Percentiles rank a stretch among this genome's conserved stretches.
These are phyloP conservation scores for Oryctolagus cuniculus DNA, from an alignment of 2,113 vertebrate species.

Conservation along the genomic window DNA sequence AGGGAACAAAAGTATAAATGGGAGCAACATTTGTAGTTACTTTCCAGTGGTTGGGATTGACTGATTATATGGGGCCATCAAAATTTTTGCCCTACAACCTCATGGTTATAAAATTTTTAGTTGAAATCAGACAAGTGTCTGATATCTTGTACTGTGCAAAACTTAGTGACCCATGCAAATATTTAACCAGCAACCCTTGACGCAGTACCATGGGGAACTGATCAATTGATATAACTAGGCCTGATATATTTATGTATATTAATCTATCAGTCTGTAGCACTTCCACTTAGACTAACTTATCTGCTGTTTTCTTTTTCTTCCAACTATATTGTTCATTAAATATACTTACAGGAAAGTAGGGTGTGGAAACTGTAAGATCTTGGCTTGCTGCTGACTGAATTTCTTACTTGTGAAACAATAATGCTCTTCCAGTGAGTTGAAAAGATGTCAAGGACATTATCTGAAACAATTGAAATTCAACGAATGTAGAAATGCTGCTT, in stretches of 20 bases:
- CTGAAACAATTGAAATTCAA: slow-evolving; percentile 55
- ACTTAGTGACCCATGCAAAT: background rate
- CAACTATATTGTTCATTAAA: background rate
- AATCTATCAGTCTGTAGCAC: slow-evolving; percentile 32
- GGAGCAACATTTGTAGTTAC: background rate
- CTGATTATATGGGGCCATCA: background rate
- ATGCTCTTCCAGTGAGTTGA: background rate
- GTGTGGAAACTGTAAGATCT: background rate
- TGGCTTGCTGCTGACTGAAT: slow-evolving; percentile 33
- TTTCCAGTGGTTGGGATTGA: background rate
- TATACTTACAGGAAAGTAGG: slow-evolving; percentile 51
- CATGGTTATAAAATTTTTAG: background rate
- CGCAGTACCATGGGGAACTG: background rate
- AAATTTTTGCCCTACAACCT: background rate
- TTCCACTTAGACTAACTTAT: background rate
- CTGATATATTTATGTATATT: background rate
- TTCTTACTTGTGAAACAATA: slow-evolving; percentile 34
- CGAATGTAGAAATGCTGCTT: slow-evolving; percentile 22
- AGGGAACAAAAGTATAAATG: background rate
- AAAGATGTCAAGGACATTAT: slow-evolving; percentile 7
- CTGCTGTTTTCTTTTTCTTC: background rate
- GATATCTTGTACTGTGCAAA: background rate
- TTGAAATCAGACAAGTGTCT: background rate
- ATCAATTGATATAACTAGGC: background rate
- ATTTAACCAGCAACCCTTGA: background rate